phyloP scores from a whole-genome alignment of 1,140 invertebrate species.

The Teleopsis dalmanni region DNA sequence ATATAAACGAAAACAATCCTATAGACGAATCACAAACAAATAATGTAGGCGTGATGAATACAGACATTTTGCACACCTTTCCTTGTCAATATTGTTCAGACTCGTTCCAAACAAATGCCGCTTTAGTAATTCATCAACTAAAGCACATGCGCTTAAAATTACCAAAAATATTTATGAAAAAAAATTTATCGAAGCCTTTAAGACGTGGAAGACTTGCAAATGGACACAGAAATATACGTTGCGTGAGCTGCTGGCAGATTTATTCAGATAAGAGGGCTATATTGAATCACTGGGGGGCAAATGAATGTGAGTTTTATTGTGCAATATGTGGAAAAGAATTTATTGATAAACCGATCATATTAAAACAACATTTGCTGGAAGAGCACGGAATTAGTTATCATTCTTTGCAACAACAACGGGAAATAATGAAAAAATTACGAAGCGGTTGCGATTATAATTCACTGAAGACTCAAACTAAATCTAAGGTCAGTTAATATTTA shows the following conservation, averaged over 20 bases:
- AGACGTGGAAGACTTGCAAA: slow-evolving; percentile 10
- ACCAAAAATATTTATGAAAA: slow-evolving; percentile 7
- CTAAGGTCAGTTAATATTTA: too few species aligned
- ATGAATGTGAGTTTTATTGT: slow-evolving; percentile 17
- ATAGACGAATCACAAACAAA: neutral
- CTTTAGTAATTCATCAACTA: slow-evolving; percentile 14
- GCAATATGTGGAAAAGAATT: slow-evolving; percentile 15
- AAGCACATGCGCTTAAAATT: slow-evolving; percentile 10
- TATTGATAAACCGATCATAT: slow-evolving; percentile 8
- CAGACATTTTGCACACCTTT: neutral
- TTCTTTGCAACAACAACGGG: neutral
- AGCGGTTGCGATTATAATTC: too few species aligned
- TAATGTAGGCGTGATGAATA: neutral
- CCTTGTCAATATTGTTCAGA: slow-evolving; percentile 1
- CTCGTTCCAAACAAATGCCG: neutral
- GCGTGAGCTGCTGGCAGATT: slow-evolving; percentile 16
- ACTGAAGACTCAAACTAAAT: too few species aligned
- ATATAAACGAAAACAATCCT: neutral
- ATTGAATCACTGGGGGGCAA: slow-evolving; percentile 12
- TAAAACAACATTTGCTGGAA: slow-evolving; percentile 12
- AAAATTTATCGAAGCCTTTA: slow-evolving; percentile 2
- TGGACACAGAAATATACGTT: slow-evolving; percentile 12
- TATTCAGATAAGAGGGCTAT: slow-evolving; percentile 9
- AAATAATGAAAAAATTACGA: too few species aligned
- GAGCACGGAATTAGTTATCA: slow-evolving; percentile 15